phyloP scores from a whole-genome alignment of 1,140 invertebrate species.

The Amphibalanus amphitrite region DNA sequence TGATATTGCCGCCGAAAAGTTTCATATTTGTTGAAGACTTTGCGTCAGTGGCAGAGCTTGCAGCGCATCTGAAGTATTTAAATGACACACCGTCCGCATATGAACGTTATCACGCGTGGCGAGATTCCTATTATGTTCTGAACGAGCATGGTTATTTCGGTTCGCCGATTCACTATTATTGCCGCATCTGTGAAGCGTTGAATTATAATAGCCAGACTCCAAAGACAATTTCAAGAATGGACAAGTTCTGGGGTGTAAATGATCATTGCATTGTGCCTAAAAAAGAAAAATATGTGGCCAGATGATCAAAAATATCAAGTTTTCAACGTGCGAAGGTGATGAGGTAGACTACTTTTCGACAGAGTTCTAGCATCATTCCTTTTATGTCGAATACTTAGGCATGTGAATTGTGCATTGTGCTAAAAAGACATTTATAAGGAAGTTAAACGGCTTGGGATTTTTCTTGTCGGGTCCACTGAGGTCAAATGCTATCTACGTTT shows the following conservation, averaged over 20 bases:
- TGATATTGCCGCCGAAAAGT: constrained; percentile 23
- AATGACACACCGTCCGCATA: constrained; percentile 18
- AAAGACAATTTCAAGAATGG: constrained; percentile 35
- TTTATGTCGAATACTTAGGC: too few species aligned
- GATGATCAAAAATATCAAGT: too few species aligned
- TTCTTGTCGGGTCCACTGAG: too few species aligned
- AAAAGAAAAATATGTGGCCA: too few species aligned
- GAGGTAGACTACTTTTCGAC: too few species aligned
- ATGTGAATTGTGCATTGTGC: too few species aligned
- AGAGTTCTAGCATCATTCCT: too few species aligned
- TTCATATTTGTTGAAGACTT: constrained; percentile 28
- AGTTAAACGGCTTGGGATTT: too few species aligned
- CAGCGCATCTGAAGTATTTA: constrained; percentile 21
- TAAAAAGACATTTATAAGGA: too few species aligned
- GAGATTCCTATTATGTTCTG: constrained; percentile 17
- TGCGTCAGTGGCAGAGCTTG: constrained; percentile 21
- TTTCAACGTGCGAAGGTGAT: too few species aligned
- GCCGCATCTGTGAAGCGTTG: constrained; percentile 23
- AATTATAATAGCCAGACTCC: constrained; percentile 21
- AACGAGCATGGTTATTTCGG: constrained; percentile 50
- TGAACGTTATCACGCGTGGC: constrained; percentile 22
- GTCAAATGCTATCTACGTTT: too few species aligned
- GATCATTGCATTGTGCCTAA: background rate
- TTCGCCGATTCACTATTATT: constrained; percentile 24
- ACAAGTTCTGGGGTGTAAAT: constrained; percentile 28